phyloP scores from a whole-genome alignment of 2,888 invertebrate species.

The Orchestes rusci region DNA sequence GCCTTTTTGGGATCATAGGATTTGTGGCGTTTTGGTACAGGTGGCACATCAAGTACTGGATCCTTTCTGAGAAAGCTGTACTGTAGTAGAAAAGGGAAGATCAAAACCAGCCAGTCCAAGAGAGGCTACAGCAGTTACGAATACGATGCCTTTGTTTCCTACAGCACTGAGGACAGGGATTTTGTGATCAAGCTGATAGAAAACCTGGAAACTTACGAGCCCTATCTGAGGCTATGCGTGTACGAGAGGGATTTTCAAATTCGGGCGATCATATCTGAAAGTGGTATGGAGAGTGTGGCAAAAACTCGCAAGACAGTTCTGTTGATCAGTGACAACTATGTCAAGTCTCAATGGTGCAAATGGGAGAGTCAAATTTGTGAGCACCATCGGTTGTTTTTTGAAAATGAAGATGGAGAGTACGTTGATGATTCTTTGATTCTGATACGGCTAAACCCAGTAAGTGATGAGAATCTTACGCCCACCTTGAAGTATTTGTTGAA shows the following conservation, averaged over 20 bases:
- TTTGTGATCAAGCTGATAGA: constrained; percentile 55
- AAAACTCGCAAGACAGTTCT: constrained; percentile 58
- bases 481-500: constrained; percentile 56
- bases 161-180: constrained; percentile 53
- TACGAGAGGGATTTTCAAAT: constrained; percentile 63
- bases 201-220: constrained; percentile 53
- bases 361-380: constrained; percentile 65
- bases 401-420: constrained; percentile 46
- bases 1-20: constrained; percentile 45
- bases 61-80: constrained; percentile 50
- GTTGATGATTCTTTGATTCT: constrained; percentile 54
- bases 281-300: constrained; percentile 56
- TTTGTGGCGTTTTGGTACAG: constrained; percentile 41
- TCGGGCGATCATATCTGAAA: constrained; percentile 58
- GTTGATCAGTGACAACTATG: constrained; percentile 60
- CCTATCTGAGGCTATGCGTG: constrained; percentile 57
- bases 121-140: constrained; percentile 38
- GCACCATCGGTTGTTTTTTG: constrained; percentile 54
- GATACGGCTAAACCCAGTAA: constrained; percentile 55
- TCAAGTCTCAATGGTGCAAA: constrained; percentile 64
- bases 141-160: constrained; percentile 57
- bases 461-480: constrained; percentile 43
- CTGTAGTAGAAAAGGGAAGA: constrained; percentile 42
- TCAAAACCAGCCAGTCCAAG: constrained; percentile 33
- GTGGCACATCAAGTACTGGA: constrained; percentile 50